Base-by-base conservation (phyloP, 2,113 vertebrate genomes). In the Oreotrochilus melanogaster region DNA sequence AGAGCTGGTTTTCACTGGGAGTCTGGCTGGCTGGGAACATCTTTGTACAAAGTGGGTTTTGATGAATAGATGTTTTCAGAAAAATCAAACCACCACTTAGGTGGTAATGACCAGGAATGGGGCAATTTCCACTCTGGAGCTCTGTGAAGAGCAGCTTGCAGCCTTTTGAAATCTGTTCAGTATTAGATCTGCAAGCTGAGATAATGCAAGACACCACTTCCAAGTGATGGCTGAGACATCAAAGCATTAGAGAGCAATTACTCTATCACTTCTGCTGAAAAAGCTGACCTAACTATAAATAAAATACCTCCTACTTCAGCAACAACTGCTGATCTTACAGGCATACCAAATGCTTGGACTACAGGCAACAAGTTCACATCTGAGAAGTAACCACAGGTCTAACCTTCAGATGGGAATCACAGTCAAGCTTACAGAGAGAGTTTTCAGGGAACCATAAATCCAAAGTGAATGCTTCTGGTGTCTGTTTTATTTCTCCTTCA, bases 141-240 rank as follows among this genome's bases (percentile, higher is more conserved):
- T 84, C 78, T 86, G 65, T 58, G 47, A 48, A 92, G 33, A 96
- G 71, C 43, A 58, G 16, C 43, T 93, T 92, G 56, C 78, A 95
- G 76, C 37, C 91, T 96, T 93, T 85, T 69, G 88, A 93, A 95
- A 74, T 60, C 53, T 91, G 65, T 39, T 89, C 30, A 94, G 47
- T 82, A 82, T 57, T 69, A 58, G 39, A 92, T 93, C 81, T 43
- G 31, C 92, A 95, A 96, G 81, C 75, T 96, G 93, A 96, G 86
- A 94, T 95, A 96, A 97, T 79, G 42, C n/a, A 91, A 91, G 71
- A 6, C 70, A 65, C 60, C 54, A 33, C 66, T 97, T 96, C n/a
- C 89, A 42, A 83, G 71, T 27, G 74, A 92, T 66, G 21, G 74
- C 53, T 83, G 14, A 53, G 81, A 67, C 91, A 95, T 95, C 93